A percentile compares a stretch with the other conserved stretches of the same genome.
These are phyloP conservation scores for Mormoops blainvillei DNA, from an alignment of 2,113 vertebrate genomes.

Conservation along the genomic window DNA sequence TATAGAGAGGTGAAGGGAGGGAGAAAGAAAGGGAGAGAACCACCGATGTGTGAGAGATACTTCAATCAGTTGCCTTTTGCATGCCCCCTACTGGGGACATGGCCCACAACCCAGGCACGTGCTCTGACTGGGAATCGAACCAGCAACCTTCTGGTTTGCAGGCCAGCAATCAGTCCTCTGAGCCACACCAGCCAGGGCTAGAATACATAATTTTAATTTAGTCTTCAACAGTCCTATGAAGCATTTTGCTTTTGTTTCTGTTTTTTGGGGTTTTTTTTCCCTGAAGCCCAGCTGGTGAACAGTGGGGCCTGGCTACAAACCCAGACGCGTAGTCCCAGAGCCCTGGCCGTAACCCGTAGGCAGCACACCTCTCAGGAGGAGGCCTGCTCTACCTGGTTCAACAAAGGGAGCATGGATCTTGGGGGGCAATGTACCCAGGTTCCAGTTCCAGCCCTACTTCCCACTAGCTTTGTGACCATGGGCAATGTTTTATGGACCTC, in stretches of 20 bases:
- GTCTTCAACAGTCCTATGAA: fast-evolving
- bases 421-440: fast-evolving
- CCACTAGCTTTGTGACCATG: neutral
- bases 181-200: no score
- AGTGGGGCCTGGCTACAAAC: neutral
- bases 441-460: neutral
- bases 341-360: fast-evolving
- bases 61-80: no score
- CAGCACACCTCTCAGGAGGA: fast-evolving
- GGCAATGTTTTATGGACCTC: neutral
- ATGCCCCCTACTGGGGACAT: no score
- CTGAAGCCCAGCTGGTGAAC: neutral
- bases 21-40: no score
- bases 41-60: no score
- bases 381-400: neutral
- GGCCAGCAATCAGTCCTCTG: no score
- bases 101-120: no score
- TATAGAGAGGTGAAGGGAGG: no score
- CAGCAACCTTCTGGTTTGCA: no score
- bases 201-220: neutral
- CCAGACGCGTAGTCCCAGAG: neutral
- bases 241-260: no score
- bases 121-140: no score
- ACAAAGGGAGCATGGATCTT: neutral
- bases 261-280: no score